Percentiles rank a stretch among this genome's conserved stretches.
Evolutionary conservation across 2,113 vertebrate genomes (phyloP).

Genomic region (Nycticryphes semicollaris): DNA sequence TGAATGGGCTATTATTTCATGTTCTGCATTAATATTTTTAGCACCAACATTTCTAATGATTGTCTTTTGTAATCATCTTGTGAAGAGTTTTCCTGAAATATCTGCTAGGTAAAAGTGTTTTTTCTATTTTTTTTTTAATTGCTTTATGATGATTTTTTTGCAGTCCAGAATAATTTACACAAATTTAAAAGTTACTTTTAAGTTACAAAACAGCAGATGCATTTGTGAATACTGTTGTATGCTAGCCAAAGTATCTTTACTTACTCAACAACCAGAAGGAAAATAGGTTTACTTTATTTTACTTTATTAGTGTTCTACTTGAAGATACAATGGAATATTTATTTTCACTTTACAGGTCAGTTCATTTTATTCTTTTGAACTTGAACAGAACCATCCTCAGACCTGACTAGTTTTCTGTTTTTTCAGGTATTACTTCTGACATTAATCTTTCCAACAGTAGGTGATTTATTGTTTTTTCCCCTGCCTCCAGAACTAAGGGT

Average conservation of each 20-base stretch:
- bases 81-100: slow-evolving; percentile 8
- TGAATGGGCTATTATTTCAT: slow-evolving; percentile 9
- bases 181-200: not conserved
- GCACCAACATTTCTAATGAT: not conserved
- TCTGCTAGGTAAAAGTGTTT: not conserved
- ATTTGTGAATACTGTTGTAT: not conserved
- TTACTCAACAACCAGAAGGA: not conserved
- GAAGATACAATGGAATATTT: not conserved
- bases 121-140: not conserved
- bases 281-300: not conserved
- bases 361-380: not conserved
- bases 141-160: not conserved
- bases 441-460: not conserved
- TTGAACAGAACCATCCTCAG: not conserved
- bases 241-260: not conserved
- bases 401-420: not conserved
- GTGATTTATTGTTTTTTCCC: not conserved
- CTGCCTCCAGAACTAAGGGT: not conserved
- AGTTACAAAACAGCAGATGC: not conserved
- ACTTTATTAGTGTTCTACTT: not conserved
- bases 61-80: not conserved
- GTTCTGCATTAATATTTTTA: slow-evolving; percentile 47
- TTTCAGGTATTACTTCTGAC: not conserved
- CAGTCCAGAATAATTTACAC: not conserved
- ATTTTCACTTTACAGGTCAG: not conserved